A percentile compares a stretch with the other conserved stretches of the same genome.
Evolutionary conservation across 1,140 invertebrate genomes (phyloP).

Genomic region (Diploscapter pachys): DNA sequence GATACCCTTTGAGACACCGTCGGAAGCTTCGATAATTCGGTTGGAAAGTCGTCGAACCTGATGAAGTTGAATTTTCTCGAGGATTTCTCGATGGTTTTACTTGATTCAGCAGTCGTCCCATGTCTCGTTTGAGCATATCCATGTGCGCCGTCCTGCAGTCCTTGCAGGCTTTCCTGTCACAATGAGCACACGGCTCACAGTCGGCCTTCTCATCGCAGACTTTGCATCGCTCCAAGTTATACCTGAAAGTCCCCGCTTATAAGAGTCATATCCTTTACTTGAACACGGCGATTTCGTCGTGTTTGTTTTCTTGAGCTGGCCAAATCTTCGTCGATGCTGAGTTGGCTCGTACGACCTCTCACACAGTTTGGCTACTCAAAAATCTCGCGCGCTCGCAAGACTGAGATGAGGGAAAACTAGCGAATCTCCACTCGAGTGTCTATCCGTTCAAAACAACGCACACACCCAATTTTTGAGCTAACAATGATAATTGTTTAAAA

Average conservation of each 20-base stretch:
- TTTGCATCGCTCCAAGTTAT: conserved; percentile 58
- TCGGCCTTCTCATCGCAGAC: conserved; percentile 88
- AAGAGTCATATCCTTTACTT: background rate
- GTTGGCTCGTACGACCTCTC: too few relatives aligned
- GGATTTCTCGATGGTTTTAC: conserved; percentile 18
- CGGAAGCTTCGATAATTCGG: conserved; percentile 51
- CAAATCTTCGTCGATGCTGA: too few relatives aligned
- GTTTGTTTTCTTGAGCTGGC: background rate
- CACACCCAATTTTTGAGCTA: too few relatives aligned
- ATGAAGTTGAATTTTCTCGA: background rate
- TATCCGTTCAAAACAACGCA: too few relatives aligned
- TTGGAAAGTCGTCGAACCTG: conserved; percentile 51
- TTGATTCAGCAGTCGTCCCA: conserved; percentile 72
- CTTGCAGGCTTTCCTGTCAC: conserved; percentile 81
- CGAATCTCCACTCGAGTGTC: too few relatives aligned
- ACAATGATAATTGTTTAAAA: too few relatives aligned
- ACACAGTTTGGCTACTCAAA: too few relatives aligned
- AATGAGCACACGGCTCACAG: conserved; percentile 81
- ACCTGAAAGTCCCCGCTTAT: conserved; percentile 38
- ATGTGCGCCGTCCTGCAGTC: conserved; percentile 87
- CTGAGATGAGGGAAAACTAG: too few relatives aligned
- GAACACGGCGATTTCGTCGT: background rate
- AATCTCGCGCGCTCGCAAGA: too few relatives aligned
- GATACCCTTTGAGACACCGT: conserved; percentile 48
- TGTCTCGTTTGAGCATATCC: conserved; percentile 88